These are phyloP conservation scores for Dryococelus australis DNA, from an alignment of 2,888 invertebrate species.

Conservation along the genomic window DNA sequence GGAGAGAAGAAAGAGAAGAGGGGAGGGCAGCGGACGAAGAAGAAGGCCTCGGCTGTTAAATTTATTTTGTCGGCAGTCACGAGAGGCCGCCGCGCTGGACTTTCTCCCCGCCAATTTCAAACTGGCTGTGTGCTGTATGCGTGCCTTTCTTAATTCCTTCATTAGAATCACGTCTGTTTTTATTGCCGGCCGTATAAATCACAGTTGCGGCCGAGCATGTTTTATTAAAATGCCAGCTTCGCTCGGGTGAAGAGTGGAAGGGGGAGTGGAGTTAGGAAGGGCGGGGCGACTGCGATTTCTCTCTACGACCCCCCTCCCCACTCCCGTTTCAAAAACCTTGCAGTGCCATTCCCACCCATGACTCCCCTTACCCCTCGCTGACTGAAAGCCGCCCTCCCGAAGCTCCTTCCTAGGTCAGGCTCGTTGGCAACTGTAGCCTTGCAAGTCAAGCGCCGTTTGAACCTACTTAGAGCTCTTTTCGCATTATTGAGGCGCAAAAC, in stretches of 20 bases:
- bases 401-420: too few species aligned
- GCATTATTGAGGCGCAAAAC: too few species aligned
- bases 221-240: conserved; percentile 37
- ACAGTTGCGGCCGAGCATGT: conserved; percentile 34
- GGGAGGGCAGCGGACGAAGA: conserved; percentile 28
- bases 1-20: background rate
- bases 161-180: conserved; percentile 40
- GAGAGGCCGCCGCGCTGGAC: background rate
- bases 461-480: too few species aligned
- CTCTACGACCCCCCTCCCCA: too few species aligned
- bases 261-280: background rate
- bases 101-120: conserved; percentile 18
- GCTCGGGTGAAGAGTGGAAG: background rate
- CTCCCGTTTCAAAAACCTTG: too few species aligned
- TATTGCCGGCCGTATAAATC: conserved; percentile 40
- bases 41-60: conserved; percentile 20
- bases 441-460: too few species aligned
- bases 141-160: conserved; percentile 40
- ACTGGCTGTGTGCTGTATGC: conserved; percentile 4
- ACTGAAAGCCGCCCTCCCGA: too few species aligned
- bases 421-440: too few species aligned
- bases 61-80: conserved; percentile 24
- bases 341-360: too few species aligned
- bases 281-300: background rate
- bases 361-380: too few species aligned